Conservation (phyloP, 2,888 invertebrate genomes). For the Perizoma flavofasciatum region DNA sequence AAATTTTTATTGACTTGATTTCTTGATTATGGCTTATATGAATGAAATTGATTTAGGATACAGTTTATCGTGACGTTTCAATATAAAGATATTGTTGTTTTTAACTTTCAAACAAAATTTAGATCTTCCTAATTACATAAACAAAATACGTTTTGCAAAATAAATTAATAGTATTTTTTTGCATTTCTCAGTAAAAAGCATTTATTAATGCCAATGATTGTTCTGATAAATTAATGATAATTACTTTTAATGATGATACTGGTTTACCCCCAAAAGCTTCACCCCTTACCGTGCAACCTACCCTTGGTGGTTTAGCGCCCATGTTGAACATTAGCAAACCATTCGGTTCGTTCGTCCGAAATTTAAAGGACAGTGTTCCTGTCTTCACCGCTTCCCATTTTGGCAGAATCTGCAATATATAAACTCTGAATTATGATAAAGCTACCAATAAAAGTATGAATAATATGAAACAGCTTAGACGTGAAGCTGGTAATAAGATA, state of each 20-base stretch:
- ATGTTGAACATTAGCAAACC: constrained; percentile 97
- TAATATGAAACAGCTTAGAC: constrained; percentile 21
- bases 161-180: neutral
- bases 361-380: constrained; percentile 96
- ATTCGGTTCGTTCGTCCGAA: constrained; percentile 97
- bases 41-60: too few species aligned
- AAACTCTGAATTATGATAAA: constrained; percentile 17
- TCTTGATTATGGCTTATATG: too few species aligned
- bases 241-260: constrained; percentile 44
- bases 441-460: neutral
- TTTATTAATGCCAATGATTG: constrained; percentile 25
- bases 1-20: too few species aligned
- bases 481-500: constrained; percentile 27
- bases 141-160: neutral
- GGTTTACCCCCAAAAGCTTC: constrained; percentile 79
- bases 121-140: too few species aligned
- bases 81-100: too few species aligned
- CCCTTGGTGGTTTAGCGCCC: constrained; percentile 90
- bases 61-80: too few species aligned
- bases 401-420: constrained; percentile 88
- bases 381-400: constrained; percentile 96
- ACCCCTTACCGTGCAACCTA: constrained; percentile 87
- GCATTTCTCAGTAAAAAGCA: constrained; percentile 39
- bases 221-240: constrained; percentile 30
- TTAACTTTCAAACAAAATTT: too few species aligned